Base-by-base conservation (phyloP, 2,113 vertebrate species). In the Tinamus guttatus region DNA sequence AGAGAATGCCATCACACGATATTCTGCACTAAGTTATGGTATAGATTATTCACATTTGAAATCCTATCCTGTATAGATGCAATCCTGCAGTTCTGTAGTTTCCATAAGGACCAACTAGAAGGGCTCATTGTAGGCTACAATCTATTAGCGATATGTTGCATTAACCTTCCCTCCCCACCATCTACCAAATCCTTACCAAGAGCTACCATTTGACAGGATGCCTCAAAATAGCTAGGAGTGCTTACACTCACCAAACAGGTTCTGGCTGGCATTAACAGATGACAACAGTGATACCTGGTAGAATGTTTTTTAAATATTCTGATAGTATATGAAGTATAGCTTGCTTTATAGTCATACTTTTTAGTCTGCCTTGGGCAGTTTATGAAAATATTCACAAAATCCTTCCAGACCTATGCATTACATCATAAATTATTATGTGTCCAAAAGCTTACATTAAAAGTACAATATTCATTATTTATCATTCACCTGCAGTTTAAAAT, bases 1-100 rank as follows among this genome's bases (percentile, higher is more conserved):
- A 25, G 7, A 3, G 28, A 70, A 58, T 8, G 7, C 7, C 30
- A 41, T 3, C 10, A 34, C 9, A 51, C 1, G 12, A 19, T 25
- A 32, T 13, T 60, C 20, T 25, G 12, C 34, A 5, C 8, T 21
- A 63, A 28, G 25, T 34, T 59, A 20, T 2, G 0, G 24, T 16
- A 28, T 41, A 79, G 11, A 4, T 41, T 34, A 56, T 22, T 24
- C 20, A n/a, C 17, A 51, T 11, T 18, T 62, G 17, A 38, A 11
- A 17, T 7, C 14, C 5, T 43, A 2, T 17, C 0, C 0, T 15
- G 2, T 16, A 30, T 7, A 11, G 43, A n/a, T 40, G 21, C 12
- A 19, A 43, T 54, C 52, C 52, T 54, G 25, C 14, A 56, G 27
- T 17, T 15, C 28, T 30, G 54, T 30, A 80, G 11, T 22, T 83